phyloP scores from a whole-genome alignment of 2,113 vertebrate genomes.

The Bos javanicus region DNA sequence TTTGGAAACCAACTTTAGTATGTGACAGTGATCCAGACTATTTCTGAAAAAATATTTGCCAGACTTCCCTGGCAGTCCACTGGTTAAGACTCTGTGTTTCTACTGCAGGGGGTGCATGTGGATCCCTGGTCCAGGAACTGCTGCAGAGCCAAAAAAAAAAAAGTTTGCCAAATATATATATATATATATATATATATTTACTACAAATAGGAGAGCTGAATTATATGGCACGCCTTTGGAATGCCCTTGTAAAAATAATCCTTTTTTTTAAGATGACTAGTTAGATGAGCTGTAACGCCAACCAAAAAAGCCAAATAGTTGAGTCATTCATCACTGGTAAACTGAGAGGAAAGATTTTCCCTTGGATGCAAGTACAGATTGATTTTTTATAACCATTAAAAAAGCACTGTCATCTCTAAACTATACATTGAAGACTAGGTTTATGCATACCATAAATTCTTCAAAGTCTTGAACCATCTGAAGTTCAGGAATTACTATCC shows the following conservation, averaged over 20 bases:
- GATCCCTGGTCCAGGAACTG: not conserved
- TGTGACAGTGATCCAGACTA: not conserved
- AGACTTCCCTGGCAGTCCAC: not conserved
- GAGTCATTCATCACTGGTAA: not conserved
- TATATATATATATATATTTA: not conserved
- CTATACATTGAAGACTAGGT: not conserved
- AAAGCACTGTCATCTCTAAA: not conserved
- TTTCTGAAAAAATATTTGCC: not conserved
- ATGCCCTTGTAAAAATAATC: not conserved
- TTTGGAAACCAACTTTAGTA: constrained; percentile 10
- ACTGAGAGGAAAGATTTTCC: not conserved
- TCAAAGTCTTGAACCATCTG: not conserved
- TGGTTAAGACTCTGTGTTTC: not conserved
- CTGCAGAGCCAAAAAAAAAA: not conserved
- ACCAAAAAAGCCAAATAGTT: not conserved
- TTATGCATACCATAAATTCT: not conserved
- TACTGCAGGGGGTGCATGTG: not conserved
- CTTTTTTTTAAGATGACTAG: not conserved
- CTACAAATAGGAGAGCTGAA: constrained; percentile 4
- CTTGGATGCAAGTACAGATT: not conserved
- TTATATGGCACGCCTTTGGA: not conserved
- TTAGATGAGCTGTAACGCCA: not conserved
- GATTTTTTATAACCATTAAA: not conserved
- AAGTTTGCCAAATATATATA: not conserved
- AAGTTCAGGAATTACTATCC: constrained; percentile 8